Conservation (phyloP, 2,888 invertebrate species). For the Clivina fossor region DNA sequence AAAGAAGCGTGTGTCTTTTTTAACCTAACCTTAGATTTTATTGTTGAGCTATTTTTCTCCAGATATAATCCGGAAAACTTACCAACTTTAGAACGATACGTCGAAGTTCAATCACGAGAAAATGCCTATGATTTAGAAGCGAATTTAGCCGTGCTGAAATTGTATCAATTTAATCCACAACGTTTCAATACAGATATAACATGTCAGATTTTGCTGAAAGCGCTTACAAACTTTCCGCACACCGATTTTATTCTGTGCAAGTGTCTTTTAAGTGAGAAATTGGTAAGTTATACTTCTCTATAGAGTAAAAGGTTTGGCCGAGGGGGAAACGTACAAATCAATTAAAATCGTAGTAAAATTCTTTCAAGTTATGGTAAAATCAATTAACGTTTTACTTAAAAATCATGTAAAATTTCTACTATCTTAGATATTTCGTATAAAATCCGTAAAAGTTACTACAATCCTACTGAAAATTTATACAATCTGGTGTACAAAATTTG, state of each 20-base stretch:
- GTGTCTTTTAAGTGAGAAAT: conserved; percentile 83
- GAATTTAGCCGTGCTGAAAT: conserved; percentile 91
- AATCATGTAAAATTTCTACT: too few relatives aligned
- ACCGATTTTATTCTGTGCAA: conserved; percentile 98
- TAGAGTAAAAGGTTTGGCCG: not conserved
- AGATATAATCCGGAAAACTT: conserved; percentile 98
- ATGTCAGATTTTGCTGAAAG: conserved; percentile 89
- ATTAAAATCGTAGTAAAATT: too few relatives aligned
- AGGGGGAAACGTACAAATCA: too few relatives aligned
- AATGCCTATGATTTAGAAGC: conserved; percentile 97
- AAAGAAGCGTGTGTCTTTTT: not conserved
- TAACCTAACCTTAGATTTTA: conserved; percentile 36
- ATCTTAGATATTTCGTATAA: too few relatives aligned
- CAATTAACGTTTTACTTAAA: too few relatives aligned
- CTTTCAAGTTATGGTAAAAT: too few relatives aligned
- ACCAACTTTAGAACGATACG: conserved; percentile 85
- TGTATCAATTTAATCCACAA: conserved; percentile 94
- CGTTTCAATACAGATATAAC: conserved; percentile 83
- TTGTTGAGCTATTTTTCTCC: too few relatives aligned
- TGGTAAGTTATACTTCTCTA: conserved; percentile 50
- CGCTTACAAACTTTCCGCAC: conserved; percentile 94
- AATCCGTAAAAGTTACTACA: too few relatives aligned
- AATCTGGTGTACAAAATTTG: too few relatives aligned
- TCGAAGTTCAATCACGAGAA: conserved; percentile 88
- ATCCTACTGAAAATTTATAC: too few relatives aligned